Evolutionary conservation across 2,797 vertebrate species (phyloP).

Genomic region (Spondyliosoma cantharus): DNA sequence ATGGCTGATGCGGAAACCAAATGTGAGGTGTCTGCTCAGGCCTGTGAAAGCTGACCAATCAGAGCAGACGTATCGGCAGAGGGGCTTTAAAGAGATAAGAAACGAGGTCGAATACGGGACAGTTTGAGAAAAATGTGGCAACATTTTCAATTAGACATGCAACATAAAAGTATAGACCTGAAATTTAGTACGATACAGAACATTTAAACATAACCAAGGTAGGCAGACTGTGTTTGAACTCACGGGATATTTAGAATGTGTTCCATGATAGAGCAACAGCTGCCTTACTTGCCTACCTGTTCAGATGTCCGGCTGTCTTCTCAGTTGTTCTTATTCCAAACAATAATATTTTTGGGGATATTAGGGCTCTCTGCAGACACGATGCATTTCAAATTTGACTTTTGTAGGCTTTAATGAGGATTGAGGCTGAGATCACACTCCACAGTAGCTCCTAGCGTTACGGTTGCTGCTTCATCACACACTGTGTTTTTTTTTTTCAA

Average conservation of each 20-base stretch:
- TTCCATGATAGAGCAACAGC: neutral
- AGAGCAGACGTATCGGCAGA: too few relatives aligned
- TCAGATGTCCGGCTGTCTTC: neutral
- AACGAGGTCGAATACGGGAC: too few relatives aligned
- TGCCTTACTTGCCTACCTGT: neutral
- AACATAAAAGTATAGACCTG: too few relatives aligned
- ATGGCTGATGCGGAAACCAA: too few relatives aligned
- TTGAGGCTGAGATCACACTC: neutral
- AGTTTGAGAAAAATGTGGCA: too few relatives aligned
- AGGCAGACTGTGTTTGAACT: neutral
- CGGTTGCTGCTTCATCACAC: constrained; percentile 28
- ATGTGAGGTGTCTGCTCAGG: too few relatives aligned
- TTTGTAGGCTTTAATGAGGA: neutral
- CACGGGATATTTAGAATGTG: too few relatives aligned
- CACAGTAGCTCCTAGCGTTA: constrained; percentile 19
- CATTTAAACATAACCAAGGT: too few relatives aligned
- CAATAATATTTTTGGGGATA: neutral
- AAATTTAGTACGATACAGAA: too few relatives aligned
- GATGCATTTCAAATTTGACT: constrained; percentile 7
- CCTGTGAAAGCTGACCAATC: too few relatives aligned
- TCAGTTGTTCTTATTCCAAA: neutral
- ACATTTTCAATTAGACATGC: too few relatives aligned
- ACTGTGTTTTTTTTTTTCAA: neutral
- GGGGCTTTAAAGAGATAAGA: too few relatives aligned
- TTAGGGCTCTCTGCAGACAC: neutral